Evolutionary conservation across 2,888 invertebrate species (phyloP), one percentile per base, ranked within the genome.

Genomic region (Homarus gammarus): DNA sequence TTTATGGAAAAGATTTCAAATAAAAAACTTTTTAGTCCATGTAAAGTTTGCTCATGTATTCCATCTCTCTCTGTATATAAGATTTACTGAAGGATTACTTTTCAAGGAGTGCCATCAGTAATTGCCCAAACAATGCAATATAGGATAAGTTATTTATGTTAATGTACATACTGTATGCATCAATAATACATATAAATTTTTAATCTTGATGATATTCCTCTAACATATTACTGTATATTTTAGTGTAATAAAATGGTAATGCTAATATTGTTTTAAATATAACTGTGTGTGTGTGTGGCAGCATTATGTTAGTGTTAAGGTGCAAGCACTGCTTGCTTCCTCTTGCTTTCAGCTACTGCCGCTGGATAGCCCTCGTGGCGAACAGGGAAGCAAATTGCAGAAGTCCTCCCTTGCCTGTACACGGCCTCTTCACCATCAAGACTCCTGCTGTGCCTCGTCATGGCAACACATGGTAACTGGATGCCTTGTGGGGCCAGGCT

Each of bases 101-200:
- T 27, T 38, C 36, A 10, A 15, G 15, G 22, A 56, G 56, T 18
- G 22, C 38, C 27, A 15, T 70, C 27, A 40, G 38, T 73, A 22
- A 73, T 73, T 73, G 38, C 38, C 38, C 36, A 73, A 38, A 73
- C 73, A 73, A 73, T 73, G 73, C 73, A 73, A 73, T 38, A 38
- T 73, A 73, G 73, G 12, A 18, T 73, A 38, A 73, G 73, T n/a
- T 70, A 70, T 44, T 44, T 8, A 31, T 31, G 31, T 31, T n/a
- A n/a, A 70, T 70, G 31, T 70, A 70, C 18, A 31, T 70, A 70
- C n/a, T 70, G 31, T n/a, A n/a, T 70, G 31, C 18, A 33, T 70
- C n/a, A 70, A 18, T 31, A 33, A 70, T 0, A 70, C 18, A 27
- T 31, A 27, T 33, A n/a, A 31, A 33, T 8, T 18, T 31, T 27